Evolutionary conservation across 2,888 invertebrate genomes (phyloP), one percentile per base, ranked within the genome.

Genomic region (Cheilosia vulpina): DNA sequence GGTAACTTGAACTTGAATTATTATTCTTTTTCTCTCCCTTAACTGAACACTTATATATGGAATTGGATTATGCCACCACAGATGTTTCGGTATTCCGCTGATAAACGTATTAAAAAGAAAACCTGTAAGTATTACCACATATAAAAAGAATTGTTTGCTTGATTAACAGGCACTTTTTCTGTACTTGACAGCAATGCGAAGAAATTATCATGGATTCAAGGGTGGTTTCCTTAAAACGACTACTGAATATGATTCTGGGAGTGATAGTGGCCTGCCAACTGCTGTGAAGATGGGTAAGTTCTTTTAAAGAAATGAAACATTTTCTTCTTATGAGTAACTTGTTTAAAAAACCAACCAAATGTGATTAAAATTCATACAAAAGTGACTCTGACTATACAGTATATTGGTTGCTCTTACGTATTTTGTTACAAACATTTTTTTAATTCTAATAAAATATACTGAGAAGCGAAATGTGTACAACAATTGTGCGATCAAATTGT

Each of bases 221-320:
- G 82, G 82, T 21, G 87, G 82, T 19, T 55, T 82, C 15, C 65
- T 87, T 0, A 82, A 73, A 11, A 78, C 82, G 1, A 82, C 82
- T 7, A 73, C 77, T n/a, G 81, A 81, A 65, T 77, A 82, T 47
- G 87, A 87, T 55, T 81, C 87, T 9, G 81, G 69, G 7, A 87
- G 81, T 65, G 87, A 87, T n/a, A 76, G 76, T 60, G 80, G 72
- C 19, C 2, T 76, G 17, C 72, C 72, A 60, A 76, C 55, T 17
- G 55, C 62, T 55, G 13, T 68, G 7, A 76, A 80, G 50, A 85
- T 82, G 77, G 87, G 87, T 87, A 57, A 87, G 82, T 77, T 34
- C 47, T 38, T 38, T 38, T 13, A 13, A 38, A 38, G 41, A 38
- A 24, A 15, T 0, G 5, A 7, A 24, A 21, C n/a, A 15, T 4